A percentile compares a stretch with the other conserved stretches of the same genome.
Conservation (phyloP, 2,113 vertebrate species). For the Amazona guildingii region DNA sequence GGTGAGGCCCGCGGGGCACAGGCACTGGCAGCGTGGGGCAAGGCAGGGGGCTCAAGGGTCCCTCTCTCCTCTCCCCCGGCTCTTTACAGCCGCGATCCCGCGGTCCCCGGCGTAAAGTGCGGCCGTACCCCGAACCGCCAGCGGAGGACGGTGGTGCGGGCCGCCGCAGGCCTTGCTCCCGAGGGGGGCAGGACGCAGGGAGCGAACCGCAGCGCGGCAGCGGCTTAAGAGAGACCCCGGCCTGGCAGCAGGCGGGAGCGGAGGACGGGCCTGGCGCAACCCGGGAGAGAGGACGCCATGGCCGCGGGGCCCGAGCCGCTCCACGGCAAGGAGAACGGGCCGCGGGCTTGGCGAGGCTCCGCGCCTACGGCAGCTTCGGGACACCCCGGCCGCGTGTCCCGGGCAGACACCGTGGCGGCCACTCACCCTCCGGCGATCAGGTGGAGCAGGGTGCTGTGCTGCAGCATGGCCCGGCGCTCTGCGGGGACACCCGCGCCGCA, state of each 20-base stretch:
- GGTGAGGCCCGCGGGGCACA: not conserved
- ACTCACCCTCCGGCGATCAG: constrained; percentile 58
- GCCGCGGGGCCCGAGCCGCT: no score
- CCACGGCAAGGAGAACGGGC: not conserved
- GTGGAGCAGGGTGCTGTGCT: constrained; percentile 22
- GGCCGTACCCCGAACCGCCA: not conserved
- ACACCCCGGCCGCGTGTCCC: not conserved
- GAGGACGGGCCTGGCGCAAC: no score
- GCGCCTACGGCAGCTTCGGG: no score
- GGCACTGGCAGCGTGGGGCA: not conserved
- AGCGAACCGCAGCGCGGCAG: not conserved
- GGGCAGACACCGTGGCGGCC: not conserved
- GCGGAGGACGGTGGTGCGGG: no score
- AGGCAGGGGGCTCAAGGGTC: not conserved
- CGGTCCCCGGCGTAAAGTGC: no score
- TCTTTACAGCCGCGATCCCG: not conserved
- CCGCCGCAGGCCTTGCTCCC: not conserved
- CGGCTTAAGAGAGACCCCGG: not conserved
- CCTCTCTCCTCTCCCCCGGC: not conserved
- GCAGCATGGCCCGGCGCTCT: not conserved
- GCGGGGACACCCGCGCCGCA: not conserved
- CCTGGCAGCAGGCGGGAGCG: no score
- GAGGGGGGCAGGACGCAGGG: not conserved
- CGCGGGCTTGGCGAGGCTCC: not conserved
- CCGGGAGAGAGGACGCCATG: not conserved